These are phyloP conservation scores for Andrena haemorrhoa DNA, from an alignment of 2,888 invertebrate species.

Conservation along the genomic window DNA sequence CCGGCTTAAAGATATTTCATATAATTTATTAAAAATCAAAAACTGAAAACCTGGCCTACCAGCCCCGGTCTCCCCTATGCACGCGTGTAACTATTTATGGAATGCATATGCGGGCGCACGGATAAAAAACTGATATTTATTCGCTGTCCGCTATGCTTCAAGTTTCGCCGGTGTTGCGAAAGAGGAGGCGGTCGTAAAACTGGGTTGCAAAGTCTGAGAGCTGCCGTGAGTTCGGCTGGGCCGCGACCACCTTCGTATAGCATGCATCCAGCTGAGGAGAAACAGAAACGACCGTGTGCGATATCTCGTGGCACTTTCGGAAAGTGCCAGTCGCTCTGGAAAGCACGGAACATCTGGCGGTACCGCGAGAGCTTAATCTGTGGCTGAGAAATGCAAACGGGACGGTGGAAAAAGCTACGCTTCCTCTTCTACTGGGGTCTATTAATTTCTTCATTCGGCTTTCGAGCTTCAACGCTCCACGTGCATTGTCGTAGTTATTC, in stretches of 20 bases:
- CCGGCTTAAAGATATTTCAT: too few species aligned
- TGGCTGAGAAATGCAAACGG: constrained; percentile 6
- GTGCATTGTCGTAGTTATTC: not conserved
- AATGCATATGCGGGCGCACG: not conserved
- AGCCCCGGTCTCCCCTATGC: too few species aligned
- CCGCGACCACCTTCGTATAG: constrained; percentile 1
- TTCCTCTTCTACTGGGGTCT: not conserved
- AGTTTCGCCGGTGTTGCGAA: constrained; percentile 18
- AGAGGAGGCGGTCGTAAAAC: constrained; percentile 16
- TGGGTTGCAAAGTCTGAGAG: constrained; percentile 42
- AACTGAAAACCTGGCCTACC: too few species aligned
- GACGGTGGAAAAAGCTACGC: not conserved
- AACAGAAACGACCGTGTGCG: constrained; percentile 28
- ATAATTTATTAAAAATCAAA: too few species aligned
- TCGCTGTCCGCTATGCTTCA: not conserved
- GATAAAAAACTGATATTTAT: constrained; percentile 12
- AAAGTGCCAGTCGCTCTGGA: constrained; percentile 14
- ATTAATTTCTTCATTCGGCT: not conserved
- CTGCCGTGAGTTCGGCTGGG: not conserved
- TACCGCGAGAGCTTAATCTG: constrained; percentile 20
- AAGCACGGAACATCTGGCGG: constrained; percentile 22
- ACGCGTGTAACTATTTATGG: not conserved
- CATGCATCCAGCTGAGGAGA: constrained; percentile 1
- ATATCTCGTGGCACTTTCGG: constrained; percentile 23
- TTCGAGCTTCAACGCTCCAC: not conserved